Base-by-base conservation (phyloP, 2,888 invertebrate genomes). In the Eupithecia vulgata region DNA sequence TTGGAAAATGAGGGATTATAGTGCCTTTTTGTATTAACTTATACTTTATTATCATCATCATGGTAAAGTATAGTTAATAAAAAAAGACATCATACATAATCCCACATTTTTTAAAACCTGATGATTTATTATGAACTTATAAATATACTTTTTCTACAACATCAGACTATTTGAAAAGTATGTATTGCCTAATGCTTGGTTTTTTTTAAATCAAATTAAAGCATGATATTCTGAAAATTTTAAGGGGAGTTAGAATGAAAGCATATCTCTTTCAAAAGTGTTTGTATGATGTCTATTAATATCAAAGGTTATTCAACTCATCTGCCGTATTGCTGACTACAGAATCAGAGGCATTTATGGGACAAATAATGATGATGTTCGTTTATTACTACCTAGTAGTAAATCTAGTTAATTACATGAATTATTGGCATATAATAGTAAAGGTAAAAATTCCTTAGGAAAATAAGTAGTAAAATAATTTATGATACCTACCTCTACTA, bases 301-400 rank as follows among this genome's bases (percentile, higher is more conserved):
- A 91, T 82, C 82, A 82, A 83, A 89, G 93, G 93, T 94, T 92
- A 83, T 92, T 93, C 91, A 93, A 92, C 93, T 88, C 90, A 75
- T 74, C 81, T 80, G 79, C 78, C 73, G 69, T 77, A 76, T 77
- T 21, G 6, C 40, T 40, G 3, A 40, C 25, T 25, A 37, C n/a
- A 64, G 37, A 64, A 64, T 35, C n/a, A 65, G 65, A 13, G 6
- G 21, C 40, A 37, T 67, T 8, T 74, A 70, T 66, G 68, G 69
- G 68, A 48, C 71, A 45, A 68, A 74, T 72, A 68, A 72, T 75
- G 57, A 75, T 66, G 52, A 62, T 73, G 74, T 74, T 75, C 73
- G 74, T 76, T 72, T 15, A 34, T 34, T 34, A 30, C 2, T 21
- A 34, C 30, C 30, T 30, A 25, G 59, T 17, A 7, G 37, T 62